A percentile compares a stretch with the other conserved stretches of the same genome.
These are phyloP conservation scores for Pachyuromys duprasi DNA, from an alignment of 2,797 vertebrate genomes.

Conservation along the genomic window DNA sequence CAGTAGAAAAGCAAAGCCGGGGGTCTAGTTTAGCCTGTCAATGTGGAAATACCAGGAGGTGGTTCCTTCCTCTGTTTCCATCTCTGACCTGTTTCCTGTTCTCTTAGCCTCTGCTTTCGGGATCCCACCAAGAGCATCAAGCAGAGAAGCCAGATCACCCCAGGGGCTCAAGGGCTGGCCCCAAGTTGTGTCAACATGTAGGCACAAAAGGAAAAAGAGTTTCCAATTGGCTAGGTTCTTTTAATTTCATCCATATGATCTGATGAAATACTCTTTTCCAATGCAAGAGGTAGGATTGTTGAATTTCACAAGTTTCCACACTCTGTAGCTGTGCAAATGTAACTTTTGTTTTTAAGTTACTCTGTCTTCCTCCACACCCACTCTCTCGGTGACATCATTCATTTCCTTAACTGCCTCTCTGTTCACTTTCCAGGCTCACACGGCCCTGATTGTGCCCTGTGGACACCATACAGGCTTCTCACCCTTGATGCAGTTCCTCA, in stretches of 20 bases:
- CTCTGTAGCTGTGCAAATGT: not conserved
- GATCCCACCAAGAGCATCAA: not conserved
- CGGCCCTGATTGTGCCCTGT: not conserved
- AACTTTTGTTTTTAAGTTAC: not conserved
- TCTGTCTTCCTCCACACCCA: not conserved
- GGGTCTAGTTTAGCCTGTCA: constrained; percentile 25
- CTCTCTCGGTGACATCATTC: not conserved
- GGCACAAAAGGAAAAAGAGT: not conserved
- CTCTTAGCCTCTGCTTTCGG: not conserved
- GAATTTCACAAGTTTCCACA: constrained; percentile 7
- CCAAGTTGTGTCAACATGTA: not conserved
- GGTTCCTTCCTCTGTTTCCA: not conserved
- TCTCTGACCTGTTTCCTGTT: not conserved
- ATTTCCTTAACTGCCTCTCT: not conserved
- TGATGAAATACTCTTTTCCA: constrained; percentile 23
- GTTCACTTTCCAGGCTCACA: not conserved
- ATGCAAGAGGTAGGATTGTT: not conserved
- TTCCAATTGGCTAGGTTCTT: not conserved
- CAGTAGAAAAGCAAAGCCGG: not conserved
- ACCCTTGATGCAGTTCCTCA: not conserved
- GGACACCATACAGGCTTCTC: not conserved
- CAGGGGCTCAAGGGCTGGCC: too few species aligned
- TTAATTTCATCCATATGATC: not conserved
- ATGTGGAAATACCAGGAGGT: not conserved
- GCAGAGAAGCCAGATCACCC: not conserved